A percentile compares a stretch with the other conserved stretches of the same genome.
These are phyloP conservation scores for Desmodus rotundus DNA, from an alignment of 2,113 vertebrate species.

Conservation along the genomic window DNA sequence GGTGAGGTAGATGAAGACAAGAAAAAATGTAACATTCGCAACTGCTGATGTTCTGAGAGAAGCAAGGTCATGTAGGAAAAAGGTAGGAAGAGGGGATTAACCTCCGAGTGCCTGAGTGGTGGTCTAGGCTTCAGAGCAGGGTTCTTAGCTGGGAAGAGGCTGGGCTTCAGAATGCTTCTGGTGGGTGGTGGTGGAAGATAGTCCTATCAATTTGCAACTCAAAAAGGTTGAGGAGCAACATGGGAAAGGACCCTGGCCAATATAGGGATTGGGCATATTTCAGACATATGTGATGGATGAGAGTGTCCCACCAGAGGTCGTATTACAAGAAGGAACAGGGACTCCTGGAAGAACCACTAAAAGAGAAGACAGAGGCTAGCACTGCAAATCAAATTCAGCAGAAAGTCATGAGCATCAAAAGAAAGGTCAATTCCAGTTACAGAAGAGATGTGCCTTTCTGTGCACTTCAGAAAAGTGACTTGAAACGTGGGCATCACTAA, in stretches of 20 bases:
- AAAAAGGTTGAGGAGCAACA: background rate
- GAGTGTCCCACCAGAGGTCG: background rate
- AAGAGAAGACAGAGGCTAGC: background rate
- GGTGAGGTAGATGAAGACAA: background rate
- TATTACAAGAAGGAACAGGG: background rate
- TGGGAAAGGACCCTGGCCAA: background rate
- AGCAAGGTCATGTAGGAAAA: background rate
- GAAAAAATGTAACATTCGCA: background rate
- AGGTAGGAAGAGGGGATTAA: background rate
- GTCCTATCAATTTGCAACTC: background rate
- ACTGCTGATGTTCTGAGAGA: background rate
- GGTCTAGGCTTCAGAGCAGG: background rate
- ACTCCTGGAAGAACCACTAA: background rate
- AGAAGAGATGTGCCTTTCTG: background rate
- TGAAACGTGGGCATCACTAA: background rate
- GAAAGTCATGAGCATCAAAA: background rate
- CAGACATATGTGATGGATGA: background rate
- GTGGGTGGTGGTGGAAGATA: too few relatives aligned
- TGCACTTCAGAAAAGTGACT: background rate
- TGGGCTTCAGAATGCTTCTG: background rate
- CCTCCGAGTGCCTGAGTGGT: background rate
- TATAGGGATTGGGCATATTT: rapidly evolving
- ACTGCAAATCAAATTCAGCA: background rate
- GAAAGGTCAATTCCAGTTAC: background rate
- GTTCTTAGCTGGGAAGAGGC: background rate